A percentile compares a stretch with the other conserved stretches of the same genome.
These are phyloP conservation scores for Parus major DNA, from an alignment of 2,113 vertebrate genomes.

Conservation along the genomic window DNA sequence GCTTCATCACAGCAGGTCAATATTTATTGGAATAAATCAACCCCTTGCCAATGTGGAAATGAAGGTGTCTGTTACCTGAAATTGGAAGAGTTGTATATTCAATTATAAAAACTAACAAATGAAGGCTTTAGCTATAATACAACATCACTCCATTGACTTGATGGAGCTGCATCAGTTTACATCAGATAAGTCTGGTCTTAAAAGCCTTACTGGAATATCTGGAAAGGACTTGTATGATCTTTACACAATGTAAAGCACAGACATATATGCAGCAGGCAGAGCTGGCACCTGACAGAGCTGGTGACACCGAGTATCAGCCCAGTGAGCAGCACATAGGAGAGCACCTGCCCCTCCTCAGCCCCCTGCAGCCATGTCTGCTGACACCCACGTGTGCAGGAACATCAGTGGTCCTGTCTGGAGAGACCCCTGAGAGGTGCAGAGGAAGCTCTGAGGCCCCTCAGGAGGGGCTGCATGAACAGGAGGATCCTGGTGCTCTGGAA, in stretches of 20 bases:
- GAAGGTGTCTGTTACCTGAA: conserved; percentile 28
- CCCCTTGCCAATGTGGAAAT: conserved; percentile 32
- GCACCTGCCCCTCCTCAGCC: background rate
- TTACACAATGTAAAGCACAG: fast-evolving
- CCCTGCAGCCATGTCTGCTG: fast-evolving
- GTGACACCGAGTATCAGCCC: background rate
- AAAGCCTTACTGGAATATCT: background rate
- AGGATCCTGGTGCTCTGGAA: background rate
- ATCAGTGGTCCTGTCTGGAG: fast-evolving
- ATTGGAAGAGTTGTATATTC: conserved; percentile 29
- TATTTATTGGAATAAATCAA: conserved; percentile 64
- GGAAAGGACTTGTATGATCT: background rate
- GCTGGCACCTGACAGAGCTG: background rate
- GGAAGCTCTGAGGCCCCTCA: background rate
- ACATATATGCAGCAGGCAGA: background rate
- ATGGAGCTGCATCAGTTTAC: background rate
- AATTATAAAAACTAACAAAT: conserved; percentile 37
- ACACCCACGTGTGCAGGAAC: background rate
- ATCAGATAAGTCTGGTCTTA: background rate
- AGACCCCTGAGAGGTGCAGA: background rate
- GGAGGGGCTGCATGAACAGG: fast-evolving
- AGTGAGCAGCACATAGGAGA: background rate
- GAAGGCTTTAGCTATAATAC: background rate
- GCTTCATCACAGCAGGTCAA: conserved; percentile 56
- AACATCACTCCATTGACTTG: background rate